Percentiles rank a stretch among this genome's conserved stretches.
These are phyloP conservation scores for Amphiprion percula DNA, from an alignment of 2,113 vertebrate species.

Conservation along the genomic window DNA sequence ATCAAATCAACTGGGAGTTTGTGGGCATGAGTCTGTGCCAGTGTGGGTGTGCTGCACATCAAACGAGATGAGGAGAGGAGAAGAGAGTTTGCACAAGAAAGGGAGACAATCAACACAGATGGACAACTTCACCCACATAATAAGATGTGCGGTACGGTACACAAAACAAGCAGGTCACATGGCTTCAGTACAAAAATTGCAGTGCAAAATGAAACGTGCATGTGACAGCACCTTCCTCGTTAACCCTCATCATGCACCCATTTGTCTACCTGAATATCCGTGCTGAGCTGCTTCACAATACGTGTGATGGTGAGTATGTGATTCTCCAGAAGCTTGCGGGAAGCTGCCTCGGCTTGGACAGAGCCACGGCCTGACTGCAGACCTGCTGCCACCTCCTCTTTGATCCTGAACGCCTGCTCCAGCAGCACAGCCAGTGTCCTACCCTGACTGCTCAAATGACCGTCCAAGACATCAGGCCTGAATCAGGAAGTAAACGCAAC, in stretches of 20 bases:
- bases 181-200: neutral
- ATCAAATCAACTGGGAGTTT: constrained; percentile 63
- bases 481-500: constrained; percentile 18
- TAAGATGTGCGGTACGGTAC: neutral
- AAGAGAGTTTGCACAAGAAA: neutral
- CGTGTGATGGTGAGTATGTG: constrained; percentile 87
- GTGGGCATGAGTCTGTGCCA: neutral
- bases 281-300: constrained; percentile 88
- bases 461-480: constrained; percentile 73
- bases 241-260: neutral
- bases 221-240: neutral
- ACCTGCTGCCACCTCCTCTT: constrained; percentile 82
- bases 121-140: neutral
- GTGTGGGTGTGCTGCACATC: constrained; percentile 29
- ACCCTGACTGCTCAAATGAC: constrained; percentile 80
- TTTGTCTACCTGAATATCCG: constrained; percentile 84
- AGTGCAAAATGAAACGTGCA: neutral
- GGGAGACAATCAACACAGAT: neutral
- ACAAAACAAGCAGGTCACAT: neutral
- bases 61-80: constrained; percentile 21
- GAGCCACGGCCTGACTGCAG: constrained; percentile 77
- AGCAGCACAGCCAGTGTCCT: constrained; percentile 83
- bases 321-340: constrained; percentile 85
- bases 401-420: constrained; percentile 87
- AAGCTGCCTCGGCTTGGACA: constrained; percentile 75